Percentiles rank a stretch among this genome's conserved stretches.
These are phyloP conservation scores for Dioctria rufipes DNA, from an alignment of 2,888 invertebrate species.

Conservation along the genomic window DNA sequence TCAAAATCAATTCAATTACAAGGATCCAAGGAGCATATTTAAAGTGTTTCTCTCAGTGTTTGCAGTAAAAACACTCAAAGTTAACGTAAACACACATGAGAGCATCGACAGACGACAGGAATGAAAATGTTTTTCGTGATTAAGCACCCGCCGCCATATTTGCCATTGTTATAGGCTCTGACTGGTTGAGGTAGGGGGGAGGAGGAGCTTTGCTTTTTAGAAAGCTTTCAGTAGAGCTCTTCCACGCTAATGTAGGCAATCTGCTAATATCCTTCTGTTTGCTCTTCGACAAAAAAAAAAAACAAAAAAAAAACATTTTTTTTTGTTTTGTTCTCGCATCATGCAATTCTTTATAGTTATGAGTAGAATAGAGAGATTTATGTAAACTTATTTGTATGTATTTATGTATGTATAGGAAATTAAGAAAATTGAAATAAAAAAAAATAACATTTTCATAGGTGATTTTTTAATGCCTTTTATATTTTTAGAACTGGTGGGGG, in stretches of 20 bases:
- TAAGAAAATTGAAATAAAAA: conserved; percentile 21
- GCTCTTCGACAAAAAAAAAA: background rate
- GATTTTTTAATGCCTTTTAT: conserved; percentile 24
- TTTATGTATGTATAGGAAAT: conserved; percentile 12
- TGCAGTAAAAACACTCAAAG: conserved; percentile 22
- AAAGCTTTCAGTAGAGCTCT: conserved; percentile 29
- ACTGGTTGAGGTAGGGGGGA: background rate
- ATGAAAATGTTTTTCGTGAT: conserved; percentile 40
- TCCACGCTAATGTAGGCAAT: conserved; percentile 36
- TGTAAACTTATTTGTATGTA: background rate
- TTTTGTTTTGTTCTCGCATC: conserved; percentile 13
- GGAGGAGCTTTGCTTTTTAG: conserved; percentile 37
- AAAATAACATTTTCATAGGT: background rate
- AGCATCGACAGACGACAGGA: background rate
- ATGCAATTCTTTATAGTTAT: background rate
- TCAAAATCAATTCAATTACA: conserved; percentile 56
- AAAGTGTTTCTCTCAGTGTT: conserved; percentile 9
- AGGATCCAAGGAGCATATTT: conserved; percentile 41
- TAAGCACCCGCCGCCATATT: conserved; percentile 45
- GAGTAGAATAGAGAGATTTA: background rate
- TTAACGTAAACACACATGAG: conserved; percentile 37
- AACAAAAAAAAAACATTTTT: background rate
- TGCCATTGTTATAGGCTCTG: conserved; percentile 29
- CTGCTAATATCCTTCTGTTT: conserved; percentile 32
- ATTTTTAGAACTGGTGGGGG: conserved; percentile 70